A percentile compares a stretch with the other conserved stretches of the same genome.
phyloP scores from a whole-genome alignment of 2,888 invertebrate genomes.

The Rugalucina vietnamica region DNA sequence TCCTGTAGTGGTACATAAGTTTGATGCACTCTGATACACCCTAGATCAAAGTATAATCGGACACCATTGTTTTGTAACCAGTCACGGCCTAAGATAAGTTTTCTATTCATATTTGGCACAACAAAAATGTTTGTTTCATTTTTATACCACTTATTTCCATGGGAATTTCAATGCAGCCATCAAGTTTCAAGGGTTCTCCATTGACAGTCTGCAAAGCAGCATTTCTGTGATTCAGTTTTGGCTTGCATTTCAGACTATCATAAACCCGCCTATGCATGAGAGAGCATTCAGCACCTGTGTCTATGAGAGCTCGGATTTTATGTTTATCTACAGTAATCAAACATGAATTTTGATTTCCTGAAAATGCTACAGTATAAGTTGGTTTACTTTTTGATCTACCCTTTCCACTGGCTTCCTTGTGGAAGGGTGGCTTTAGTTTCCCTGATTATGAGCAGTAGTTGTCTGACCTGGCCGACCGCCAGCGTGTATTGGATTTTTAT shows the following conservation, averaged over 20 bases:
- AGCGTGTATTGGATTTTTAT: neutral
- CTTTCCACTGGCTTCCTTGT: neutral
- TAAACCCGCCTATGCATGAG: constrained; percentile 20
- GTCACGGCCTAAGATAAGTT: constrained; percentile 36
- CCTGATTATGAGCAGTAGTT: no score
- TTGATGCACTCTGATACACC: constrained; percentile 17
- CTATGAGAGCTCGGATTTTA: constrained; percentile 29
- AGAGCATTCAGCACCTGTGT: constrained; percentile 35
- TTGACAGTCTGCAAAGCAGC: neutral
- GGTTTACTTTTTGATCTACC: neutral
- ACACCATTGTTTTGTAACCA: constrained; percentile 33
- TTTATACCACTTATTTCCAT: constrained; percentile 8
- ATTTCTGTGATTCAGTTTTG: constrained; percentile 20
- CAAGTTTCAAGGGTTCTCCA: constrained; percentile 11
- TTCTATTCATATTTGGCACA: constrained; percentile 34
- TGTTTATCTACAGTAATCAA: constrained; percentile 26
- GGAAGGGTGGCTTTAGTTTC: neutral
- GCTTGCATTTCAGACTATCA: neutral
- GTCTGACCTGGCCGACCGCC: neutral
- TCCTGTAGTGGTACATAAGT: constrained; percentile 29
- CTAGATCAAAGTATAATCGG: constrained; percentile 36
- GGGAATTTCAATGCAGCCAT: constrained; percentile 5
- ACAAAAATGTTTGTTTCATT: constrained; percentile 29
- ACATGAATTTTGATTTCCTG: constrained; percentile 23
- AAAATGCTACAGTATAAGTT: neutral